Base-by-base conservation (phyloP, 2,113 vertebrate species). In the Hypanus sabinus region DNA sequence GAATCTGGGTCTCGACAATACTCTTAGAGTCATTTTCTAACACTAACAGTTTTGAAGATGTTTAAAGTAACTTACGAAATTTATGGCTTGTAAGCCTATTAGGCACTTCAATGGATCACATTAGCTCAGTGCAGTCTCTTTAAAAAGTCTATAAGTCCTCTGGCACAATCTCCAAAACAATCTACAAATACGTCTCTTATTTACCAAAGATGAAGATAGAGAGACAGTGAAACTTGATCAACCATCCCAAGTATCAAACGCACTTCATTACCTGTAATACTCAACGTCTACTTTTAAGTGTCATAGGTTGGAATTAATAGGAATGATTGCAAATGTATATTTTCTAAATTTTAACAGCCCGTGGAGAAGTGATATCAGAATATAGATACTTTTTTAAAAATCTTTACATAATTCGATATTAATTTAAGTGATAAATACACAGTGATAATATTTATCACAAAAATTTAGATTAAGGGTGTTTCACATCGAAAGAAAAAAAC, bases 141-240 rank as follows among this genome's bases (percentile, higher is more conserved):
- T 90, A 65, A 90, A 68, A 68, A 90, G 85, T 90, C 60, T 33
- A 71, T 62, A 93, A 93, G 68, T 46, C 33, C 68, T 93, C 38
- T 93, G 91, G 22, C 36, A 38, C 68, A 60, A 36, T 90, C 60
- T 90, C 85, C 85, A 65, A 93, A 93, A 55, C 91, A 73, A 93
- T 73, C 68, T 55, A 75, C 70, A 93, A 71, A 73, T 73, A 73
- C 91, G 38, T 38, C 36, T 24, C 68, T 46, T 46, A 73, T 93
- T 71, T 93, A 73, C 91, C 38, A 38, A 38, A 73, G 91, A 73
- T 71, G 20, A 92, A 70, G 88, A 71, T 33, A 88, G 9, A 71
- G 91, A 93, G 68, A 73, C 70, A 93, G 38, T 93, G 68, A 90
- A 90, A 90, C 62, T 33, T 90, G 85, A 90, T 90, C 85, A 33